These are phyloP conservation scores for Pseudonaja textilis DNA, from an alignment of 2,113 vertebrate genomes.

Conservation along the genomic window DNA sequence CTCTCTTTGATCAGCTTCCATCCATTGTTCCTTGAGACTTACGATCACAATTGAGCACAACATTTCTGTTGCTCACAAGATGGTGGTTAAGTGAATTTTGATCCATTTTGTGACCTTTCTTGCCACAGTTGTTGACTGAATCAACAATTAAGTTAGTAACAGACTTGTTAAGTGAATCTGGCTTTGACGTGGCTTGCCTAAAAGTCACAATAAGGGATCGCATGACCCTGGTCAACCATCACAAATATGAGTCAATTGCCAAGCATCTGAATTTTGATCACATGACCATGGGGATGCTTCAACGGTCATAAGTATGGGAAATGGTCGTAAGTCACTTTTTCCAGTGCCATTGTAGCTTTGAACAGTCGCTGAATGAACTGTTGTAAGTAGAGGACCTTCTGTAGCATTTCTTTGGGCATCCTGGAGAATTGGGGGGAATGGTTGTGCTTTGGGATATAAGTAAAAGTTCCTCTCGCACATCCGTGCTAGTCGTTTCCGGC, in stretches of 20 bases:
- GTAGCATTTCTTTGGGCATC: neutral
- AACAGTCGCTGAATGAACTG: neutral
- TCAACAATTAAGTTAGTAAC: neutral
- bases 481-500: too few relatives aligned
- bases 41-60: neutral
- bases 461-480: too few relatives aligned
- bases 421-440: neutral
- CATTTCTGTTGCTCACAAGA: neutral
- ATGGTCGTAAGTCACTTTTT: neutral
- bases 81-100: neutral
- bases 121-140: neutral
- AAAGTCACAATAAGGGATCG: neutral
- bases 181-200: neutral
- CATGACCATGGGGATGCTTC: neutral
- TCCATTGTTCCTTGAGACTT: too few relatives aligned
- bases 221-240: neutral
- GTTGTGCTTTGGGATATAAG: neutral
- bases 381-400: neutral
- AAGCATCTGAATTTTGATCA: neutral
- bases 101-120: neutral
- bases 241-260: neutral
- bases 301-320: neutral
- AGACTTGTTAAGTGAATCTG: neutral
- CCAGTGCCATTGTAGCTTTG: neutral
- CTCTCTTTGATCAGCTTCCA: too few relatives aligned